Conservation (phyloP, 2,797 vertebrate genomes). For the Leuciscus waleckii region DNA sequence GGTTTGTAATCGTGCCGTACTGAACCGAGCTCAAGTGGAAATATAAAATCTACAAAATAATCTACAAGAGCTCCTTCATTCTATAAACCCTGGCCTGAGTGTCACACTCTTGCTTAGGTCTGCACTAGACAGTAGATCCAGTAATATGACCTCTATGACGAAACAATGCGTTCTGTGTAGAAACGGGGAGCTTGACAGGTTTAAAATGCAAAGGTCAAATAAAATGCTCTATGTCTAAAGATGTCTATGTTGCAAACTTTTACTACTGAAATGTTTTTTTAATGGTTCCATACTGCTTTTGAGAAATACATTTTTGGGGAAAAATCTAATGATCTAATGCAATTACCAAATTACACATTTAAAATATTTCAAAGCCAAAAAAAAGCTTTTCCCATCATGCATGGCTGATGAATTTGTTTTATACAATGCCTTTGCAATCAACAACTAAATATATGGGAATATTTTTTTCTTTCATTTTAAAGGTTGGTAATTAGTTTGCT, state of each 20-base stretch:
- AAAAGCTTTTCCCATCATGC: background rate
- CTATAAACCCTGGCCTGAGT: conserved; percentile 12
- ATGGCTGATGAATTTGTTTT: background rate
- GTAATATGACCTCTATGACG: conserved; percentile 33
- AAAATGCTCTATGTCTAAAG: background rate
- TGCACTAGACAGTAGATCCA: conserved; percentile 22
- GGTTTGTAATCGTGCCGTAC: background rate
- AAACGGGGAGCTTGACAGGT: background rate
- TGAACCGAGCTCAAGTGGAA: background rate
- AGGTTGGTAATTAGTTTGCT: background rate
- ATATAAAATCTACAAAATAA: background rate
- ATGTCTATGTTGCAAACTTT: background rate
- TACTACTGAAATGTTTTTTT: background rate
- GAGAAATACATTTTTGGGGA: background rate
- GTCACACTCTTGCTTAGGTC: conserved; percentile 35
- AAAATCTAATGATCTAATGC: background rate
- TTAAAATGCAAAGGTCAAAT: conserved; percentile 10
- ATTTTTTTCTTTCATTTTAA: background rate
- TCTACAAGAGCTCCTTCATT: conserved; percentile 27
- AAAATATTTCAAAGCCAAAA: background rate
- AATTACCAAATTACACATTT: background rate
- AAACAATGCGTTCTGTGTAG: background rate
- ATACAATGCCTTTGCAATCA: background rate
- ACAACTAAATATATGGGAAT: background rate
- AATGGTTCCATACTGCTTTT: background rate